Conservation (phyloP, 2,888 invertebrate species). For the Lottia gigantea region DNA sequence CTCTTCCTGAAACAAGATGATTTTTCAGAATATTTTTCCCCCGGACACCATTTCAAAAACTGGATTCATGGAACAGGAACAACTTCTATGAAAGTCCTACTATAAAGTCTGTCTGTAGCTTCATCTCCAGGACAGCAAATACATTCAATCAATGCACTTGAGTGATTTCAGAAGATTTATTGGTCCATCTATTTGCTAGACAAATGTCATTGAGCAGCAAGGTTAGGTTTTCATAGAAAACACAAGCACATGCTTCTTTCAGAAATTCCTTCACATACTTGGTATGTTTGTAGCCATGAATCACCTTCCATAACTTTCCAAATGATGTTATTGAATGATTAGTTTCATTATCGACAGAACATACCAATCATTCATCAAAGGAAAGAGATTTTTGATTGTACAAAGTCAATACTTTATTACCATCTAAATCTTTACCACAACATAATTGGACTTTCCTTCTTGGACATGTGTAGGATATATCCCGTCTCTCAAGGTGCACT, state of each 20-base stretch:
- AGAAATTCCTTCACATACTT: neutral
- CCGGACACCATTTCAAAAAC: neutral
- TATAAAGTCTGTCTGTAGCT: neutral
- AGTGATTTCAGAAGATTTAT: neutral
- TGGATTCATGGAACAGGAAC: neutral
- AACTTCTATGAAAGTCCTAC: neutral
- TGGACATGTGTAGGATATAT: conserved; percentile 3
- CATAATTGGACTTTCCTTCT: neutral
- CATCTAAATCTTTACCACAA: neutral
- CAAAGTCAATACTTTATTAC: neutral
- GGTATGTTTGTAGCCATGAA: neutral
- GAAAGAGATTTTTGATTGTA: neutral
- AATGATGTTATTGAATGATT: neutral
- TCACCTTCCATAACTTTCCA: neutral
- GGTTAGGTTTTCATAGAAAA: neutral
- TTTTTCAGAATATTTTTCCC: neutral
- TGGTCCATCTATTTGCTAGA: neutral
- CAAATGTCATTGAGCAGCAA: neutral
- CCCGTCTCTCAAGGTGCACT: neutral
- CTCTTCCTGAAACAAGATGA: conserved; percentile 7
- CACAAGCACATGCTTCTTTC: neutral
- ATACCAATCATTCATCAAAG: neutral
- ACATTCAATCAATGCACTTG: neutral
- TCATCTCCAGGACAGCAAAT: neutral
- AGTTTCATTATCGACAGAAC: neutral